Percentiles rank a stretch among this genome's conserved stretches.
Conservation (phyloP, 2,888 invertebrate species). For the Spatulosminthurus flaviceps region DNA sequence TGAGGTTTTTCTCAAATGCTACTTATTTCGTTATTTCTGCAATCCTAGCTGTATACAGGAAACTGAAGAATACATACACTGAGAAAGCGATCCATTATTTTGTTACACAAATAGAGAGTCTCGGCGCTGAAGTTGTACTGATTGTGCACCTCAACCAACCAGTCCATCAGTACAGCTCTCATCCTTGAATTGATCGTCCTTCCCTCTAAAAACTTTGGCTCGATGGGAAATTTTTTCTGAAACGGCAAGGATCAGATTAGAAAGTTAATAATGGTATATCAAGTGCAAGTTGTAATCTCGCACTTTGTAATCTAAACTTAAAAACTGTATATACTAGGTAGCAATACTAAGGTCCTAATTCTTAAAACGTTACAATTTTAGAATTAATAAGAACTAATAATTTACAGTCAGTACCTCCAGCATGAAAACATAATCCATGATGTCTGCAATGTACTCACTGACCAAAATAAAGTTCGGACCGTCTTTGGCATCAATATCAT, state of each 20-base stretch:
- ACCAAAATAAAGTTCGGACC: slow-evolving; percentile 83
- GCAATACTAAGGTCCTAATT: too few species aligned
- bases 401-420: slow-evolving; percentile 71
- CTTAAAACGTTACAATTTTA: too few species aligned
- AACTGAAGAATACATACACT: too few species aligned
- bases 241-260: slow-evolving; percentile 53
- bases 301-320: too few species aligned
- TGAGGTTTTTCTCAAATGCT: background rate
- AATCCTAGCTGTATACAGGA: background rate
- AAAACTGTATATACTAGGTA: too few species aligned
- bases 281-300: too few species aligned
- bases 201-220: slow-evolving; percentile 74
- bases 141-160: slow-evolving; percentile 90
- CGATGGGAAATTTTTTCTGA: slow-evolving; percentile 73
- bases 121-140: slow-evolving; percentile 87
- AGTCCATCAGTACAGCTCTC: slow-evolving; percentile 89
- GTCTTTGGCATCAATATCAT: slow-evolving; percentile 77
- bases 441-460: slow-evolving; percentile 87
- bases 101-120: slow-evolving; percentile 87
- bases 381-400: too few species aligned
- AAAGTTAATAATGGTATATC: slow-evolving; percentile 9
- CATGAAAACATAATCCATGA: slow-evolving; percentile 81
- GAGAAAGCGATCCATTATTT: slow-evolving; percentile 89
- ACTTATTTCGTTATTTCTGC: background rate
- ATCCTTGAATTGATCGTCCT: slow-evolving; percentile 79